phyloP scores from a whole-genome alignment of 2,888 invertebrate genomes.

The Acleris sparsana region DNA sequence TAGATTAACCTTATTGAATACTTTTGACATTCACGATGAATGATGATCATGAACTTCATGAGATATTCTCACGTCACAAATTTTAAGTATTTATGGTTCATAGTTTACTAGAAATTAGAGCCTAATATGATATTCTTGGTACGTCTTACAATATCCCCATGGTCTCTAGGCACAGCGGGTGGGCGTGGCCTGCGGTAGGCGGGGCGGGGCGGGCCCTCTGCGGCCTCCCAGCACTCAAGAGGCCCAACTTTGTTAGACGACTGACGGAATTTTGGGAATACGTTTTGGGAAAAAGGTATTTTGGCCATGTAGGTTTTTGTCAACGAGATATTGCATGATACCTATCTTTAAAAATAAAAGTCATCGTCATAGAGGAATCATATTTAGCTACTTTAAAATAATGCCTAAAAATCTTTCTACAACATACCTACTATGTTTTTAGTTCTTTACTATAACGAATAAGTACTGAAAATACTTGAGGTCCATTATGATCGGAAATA shows the following conservation, averaged over 20 bases:
- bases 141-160: constrained; percentile 37
- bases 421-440: no score
- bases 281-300: constrained; percentile 19
- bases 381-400: no score
- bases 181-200: constrained; percentile 72
- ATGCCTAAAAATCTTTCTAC: no score
- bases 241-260: constrained; percentile 51
- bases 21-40: no score
- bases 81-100: not conserved
- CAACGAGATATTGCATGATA: not conserved
- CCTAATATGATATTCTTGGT: constrained; percentile 29
- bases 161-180: constrained; percentile 65
- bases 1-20: no score
- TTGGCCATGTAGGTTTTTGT: constrained; percentile 5
- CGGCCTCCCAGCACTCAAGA: constrained; percentile 70
- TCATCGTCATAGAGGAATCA: no score
- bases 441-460: no score
- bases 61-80: not conserved
- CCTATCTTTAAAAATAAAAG: no score
- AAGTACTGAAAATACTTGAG: no score
- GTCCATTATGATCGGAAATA: no score
- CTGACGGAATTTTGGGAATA: constrained; percentile 32
- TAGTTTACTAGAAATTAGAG: constrained; percentile 24
- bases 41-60: no score
- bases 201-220: constrained; percentile 66